Percentiles rank a stretch among this genome's conserved stretches.
Evolutionary conservation across 1,140 invertebrate species (phyloP).

Genomic region (Proctacanthus coquilletti): DNA sequence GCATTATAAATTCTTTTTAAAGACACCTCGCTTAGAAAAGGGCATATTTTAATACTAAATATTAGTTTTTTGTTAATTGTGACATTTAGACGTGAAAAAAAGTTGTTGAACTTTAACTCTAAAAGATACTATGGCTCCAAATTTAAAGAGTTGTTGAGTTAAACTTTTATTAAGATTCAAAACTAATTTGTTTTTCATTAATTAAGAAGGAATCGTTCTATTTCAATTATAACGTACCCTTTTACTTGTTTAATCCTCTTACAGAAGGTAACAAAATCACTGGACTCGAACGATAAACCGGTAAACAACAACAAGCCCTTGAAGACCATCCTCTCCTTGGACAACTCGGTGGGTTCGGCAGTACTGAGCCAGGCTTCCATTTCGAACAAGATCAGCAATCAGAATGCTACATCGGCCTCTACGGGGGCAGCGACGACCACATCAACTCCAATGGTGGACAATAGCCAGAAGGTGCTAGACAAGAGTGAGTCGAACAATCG

Average conservation of each 20-base stretch:
- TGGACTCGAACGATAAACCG: slow-evolving; percentile 26
- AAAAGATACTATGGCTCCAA: too few species aligned
- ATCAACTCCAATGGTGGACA: not conserved
- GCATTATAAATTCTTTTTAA: too few species aligned
- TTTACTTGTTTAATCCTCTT: slow-evolving; percentile 9
- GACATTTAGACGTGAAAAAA: too few species aligned
- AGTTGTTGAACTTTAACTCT: too few species aligned
- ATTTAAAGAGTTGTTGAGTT: too few species aligned
- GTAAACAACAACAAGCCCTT: slow-evolving; percentile 28
- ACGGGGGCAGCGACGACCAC: not conserved
- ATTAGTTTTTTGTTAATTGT: too few species aligned
- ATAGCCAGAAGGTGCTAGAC: not conserved
- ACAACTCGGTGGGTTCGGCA: slow-evolving; percentile 9
- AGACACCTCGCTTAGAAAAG: too few species aligned
- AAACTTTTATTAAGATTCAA: too few species aligned
- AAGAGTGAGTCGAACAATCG: not conserved
- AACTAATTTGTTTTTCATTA: too few species aligned
- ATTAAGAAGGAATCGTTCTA: too few species aligned
- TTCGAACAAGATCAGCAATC: slow-evolving; percentile 6
- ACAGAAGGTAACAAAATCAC: slow-evolving; percentile 26
- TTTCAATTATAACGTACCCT: too few species aligned
- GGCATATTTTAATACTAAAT: too few species aligned
- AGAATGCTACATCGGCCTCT: slow-evolving; percentile 5
- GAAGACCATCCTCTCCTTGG: slow-evolving; percentile 22
- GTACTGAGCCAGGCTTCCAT: not conserved